These are phyloP conservation scores for Corydoras sp. DNA, from an alignment of 2,113 vertebrate genomes.

Conservation along the genomic window DNA sequence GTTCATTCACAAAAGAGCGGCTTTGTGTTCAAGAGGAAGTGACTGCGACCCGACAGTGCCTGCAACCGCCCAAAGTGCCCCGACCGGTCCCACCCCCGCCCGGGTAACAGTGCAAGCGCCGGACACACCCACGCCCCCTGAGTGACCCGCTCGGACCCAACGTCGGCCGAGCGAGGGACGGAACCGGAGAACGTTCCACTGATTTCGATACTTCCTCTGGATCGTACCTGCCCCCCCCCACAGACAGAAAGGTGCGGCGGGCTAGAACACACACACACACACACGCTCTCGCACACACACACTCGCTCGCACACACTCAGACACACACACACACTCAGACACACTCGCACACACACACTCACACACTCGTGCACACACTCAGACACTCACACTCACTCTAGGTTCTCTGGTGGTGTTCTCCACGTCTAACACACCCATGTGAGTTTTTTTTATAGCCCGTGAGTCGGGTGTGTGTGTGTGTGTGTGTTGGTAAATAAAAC, in stretches of 20 bases:
- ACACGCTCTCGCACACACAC: too few relatives aligned
- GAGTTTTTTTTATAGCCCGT: background rate
- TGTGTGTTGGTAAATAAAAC: too few relatives aligned
- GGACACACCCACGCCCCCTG: too few relatives aligned
- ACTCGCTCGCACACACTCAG: too few relatives aligned
- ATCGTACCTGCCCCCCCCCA: slow-evolving; percentile 34
- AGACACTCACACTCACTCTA: background rate
- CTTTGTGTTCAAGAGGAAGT: background rate
- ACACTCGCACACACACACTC: slow-evolving; percentile 10
- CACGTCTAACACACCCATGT: background rate
- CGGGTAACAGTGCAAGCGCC: too few relatives aligned
- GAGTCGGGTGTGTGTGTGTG: background rate
- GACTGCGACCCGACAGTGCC: too few relatives aligned
- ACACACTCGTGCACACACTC: background rate
- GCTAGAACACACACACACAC: slow-evolving; percentile 4
- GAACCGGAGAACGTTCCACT: slow-evolving; percentile 8
- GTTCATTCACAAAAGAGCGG: background rate
- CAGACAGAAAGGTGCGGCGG: slow-evolving; percentile 24
- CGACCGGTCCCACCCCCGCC: too few relatives aligned
- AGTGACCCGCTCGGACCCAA: too few relatives aligned
- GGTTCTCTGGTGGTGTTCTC: background rate
- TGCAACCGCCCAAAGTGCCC: too few relatives aligned
- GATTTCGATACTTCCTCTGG: slow-evolving; percentile 28
- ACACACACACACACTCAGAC: background rate
- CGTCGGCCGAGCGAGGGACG: too few relatives aligned